Conservation (phyloP, 2,888 invertebrate species). For the Tholera decimalis region DNA sequence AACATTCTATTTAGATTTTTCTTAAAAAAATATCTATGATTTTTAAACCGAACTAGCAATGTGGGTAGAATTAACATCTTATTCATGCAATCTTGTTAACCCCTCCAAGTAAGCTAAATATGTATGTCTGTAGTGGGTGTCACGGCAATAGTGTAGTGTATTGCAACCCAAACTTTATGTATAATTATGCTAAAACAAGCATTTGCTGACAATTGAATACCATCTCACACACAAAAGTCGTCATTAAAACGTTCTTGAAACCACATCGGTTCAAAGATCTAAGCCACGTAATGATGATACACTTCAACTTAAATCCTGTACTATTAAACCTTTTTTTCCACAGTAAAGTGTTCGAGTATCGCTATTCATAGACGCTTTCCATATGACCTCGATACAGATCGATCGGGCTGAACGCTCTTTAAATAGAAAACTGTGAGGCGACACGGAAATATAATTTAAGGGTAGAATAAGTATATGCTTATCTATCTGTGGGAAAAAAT, state of each 20-base stretch:
- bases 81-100: no score
- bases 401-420: conserved; percentile 48
- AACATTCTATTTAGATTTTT: no score
- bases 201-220: no score
- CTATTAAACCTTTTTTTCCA: conserved; percentile 28
- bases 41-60: no score
- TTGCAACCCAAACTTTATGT: no score
- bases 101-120: no score
- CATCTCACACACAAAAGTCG: background rate
- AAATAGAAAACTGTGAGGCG: conserved; percentile 42
- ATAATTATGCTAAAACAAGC: no score
- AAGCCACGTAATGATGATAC: background rate
- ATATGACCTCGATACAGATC: conserved; percentile 57
- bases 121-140: no score
- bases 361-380: conserved; percentile 46
- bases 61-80: no score
- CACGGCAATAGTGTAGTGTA: no score
- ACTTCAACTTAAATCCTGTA: conserved; percentile 1
- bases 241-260: background rate
- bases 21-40: no score
- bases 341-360: conserved; percentile 16
- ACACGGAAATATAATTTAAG: conserved; percentile 20
- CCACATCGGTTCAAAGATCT: background rate
- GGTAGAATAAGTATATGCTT: background rate
- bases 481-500: no score